Evolutionary conservation across 2,888 invertebrate species (phyloP), one percentile per base, ranked within the genome.

Genomic region (Alentia gelatinosa): DNA sequence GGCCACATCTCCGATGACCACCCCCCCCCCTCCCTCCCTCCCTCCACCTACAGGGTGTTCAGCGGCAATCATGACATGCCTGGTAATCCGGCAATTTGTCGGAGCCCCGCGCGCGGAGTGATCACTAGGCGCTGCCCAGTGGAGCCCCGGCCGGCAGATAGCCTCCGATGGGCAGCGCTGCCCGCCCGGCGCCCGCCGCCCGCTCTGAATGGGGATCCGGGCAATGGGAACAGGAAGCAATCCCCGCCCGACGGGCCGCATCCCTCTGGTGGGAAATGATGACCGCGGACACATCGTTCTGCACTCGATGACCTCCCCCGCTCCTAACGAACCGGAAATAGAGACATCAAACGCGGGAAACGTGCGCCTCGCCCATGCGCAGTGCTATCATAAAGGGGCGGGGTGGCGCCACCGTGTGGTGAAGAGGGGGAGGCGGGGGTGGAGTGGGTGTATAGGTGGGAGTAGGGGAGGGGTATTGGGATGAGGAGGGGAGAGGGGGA

Each of bases 251-350:
- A 30, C 68, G 33, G 68, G 30, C 33, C 12, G 26, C 5, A 30
- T 30, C 30, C 30, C 68, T 30, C 12, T 30, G 68, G 68, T 68
- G 68, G 68, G 68, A 68, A 68, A 68, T 68, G 68, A 68, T 30
- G 68, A 68, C 30, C 68, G 68, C 26, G 30, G 68, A 68, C 68
- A 68, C 68, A 68, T 68, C 68, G 26, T 3, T 68, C 68, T 26
- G 68, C 68, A 68, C 68, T 68, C 68, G 12, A 19, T 68, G 68
- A 68, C 68, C 68, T 30, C 68, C 12, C 56, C 26, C 68, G 26
- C 68, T 68, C 68, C 68, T 68, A 68, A 68, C 68, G 68, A 68
- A 68, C 68, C 68, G 68, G 68, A 68, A 68, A 68, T 68, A 68
- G 68, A 68, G 68, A 68, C 68, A 68, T 68, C 68, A 68, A 68